Evolutionary conservation across 2,797 vertebrate species (phyloP).

Genomic region (Danio aesculapii): DNA sequence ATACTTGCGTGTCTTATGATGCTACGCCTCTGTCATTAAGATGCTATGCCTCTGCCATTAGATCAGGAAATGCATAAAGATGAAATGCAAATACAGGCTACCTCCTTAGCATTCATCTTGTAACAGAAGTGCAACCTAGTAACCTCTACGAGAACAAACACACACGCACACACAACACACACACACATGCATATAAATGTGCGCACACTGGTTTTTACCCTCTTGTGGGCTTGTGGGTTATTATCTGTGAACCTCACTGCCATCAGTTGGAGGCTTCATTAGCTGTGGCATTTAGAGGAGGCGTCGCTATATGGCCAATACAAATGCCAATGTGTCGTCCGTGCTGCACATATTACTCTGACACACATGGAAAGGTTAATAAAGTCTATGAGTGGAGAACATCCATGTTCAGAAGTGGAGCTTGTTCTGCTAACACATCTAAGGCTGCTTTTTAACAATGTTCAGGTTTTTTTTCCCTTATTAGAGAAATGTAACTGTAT

Average conservation of each 20-base stretch:
- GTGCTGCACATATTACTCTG: conserved; percentile 71
- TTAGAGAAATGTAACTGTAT: conserved; percentile 24
- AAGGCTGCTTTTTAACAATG: conserved; percentile 23
- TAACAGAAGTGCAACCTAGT: conserved; percentile 41
- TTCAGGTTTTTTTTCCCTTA: neutral
- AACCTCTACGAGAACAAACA: conserved; percentile 23
- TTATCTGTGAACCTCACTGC: conserved; percentile 62
- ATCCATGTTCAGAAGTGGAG: conserved; percentile 49
- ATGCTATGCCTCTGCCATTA: neutral
- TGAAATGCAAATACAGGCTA: conserved; percentile 33
- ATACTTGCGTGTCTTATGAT: neutral
- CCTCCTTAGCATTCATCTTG: conserved; percentile 44
- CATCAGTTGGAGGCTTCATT: conserved; percentile 73
- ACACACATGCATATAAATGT: conserved; percentile 16
- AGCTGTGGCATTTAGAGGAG: conserved; percentile 78
- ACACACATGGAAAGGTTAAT: conserved; percentile 70
- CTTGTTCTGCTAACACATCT: conserved; percentile 37
- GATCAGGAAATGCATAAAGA: neutral
- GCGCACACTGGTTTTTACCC: conserved; percentile 42
- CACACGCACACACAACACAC: neutral
- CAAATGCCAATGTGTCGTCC: conserved; percentile 72
- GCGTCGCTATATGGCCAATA: conserved; percentile 71
- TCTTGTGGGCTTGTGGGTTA: conserved; percentile 53
- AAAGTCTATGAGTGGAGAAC: conserved; percentile 60
- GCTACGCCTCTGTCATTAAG: neutral